phyloP scores from a whole-genome alignment of 2,113 vertebrate genomes.

The Psammodynastes pulverulentus region DNA sequence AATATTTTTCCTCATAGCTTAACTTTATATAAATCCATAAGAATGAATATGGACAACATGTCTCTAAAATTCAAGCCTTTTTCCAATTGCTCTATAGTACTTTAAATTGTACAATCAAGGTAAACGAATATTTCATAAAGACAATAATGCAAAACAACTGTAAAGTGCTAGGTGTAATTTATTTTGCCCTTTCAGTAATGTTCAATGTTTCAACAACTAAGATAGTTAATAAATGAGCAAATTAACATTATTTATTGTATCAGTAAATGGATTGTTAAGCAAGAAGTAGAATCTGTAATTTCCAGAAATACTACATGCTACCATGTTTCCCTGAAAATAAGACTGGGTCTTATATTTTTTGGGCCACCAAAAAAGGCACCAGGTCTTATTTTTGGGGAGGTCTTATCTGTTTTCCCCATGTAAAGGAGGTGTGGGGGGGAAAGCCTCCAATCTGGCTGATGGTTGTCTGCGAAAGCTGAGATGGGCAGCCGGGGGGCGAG shows the following conservation, averaged over 20 bases:
- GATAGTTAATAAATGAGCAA: background rate
- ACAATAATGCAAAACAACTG: background rate
- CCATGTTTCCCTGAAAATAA: too few relatives aligned
- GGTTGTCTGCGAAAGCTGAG: too few relatives aligned
- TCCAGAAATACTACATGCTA: background rate
- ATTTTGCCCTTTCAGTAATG: background rate
- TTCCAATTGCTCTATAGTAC: background rate
- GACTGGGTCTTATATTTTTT: too few relatives aligned
- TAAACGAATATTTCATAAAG: background rate
- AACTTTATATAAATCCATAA: background rate
- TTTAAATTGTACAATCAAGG: background rate
- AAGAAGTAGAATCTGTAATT: background rate
- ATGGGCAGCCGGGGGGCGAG: too few relatives aligned
- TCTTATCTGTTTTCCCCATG: too few relatives aligned
- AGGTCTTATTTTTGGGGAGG: too few relatives aligned
- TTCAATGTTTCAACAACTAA: background rate
- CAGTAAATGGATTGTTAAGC: background rate
- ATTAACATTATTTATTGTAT: background rate
- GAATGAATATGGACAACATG: background rate
- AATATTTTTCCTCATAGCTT: fast-evolving
- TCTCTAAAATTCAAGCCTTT: background rate
- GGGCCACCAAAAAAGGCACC: too few relatives aligned
- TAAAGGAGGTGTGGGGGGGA: too few relatives aligned
- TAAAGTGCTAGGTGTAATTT: background rate
- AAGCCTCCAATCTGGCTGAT: too few relatives aligned